Evolutionary conservation across 2,888 invertebrate species (phyloP), one percentile per base, ranked within the genome.

Genomic region (Galeopsomyia nigrocyanea): DNA sequence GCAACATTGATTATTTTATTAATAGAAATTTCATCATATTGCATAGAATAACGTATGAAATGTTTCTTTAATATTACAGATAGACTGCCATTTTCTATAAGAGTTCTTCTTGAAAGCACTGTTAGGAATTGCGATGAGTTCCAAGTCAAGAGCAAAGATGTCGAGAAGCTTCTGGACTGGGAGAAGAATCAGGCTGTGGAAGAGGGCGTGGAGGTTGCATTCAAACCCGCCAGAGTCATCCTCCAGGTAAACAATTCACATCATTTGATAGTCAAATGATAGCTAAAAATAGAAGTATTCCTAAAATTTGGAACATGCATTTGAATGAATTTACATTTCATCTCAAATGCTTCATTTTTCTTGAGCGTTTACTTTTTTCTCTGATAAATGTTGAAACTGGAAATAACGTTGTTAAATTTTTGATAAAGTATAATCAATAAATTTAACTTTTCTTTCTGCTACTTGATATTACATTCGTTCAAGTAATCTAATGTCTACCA

Each of bases 61-160:
- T 13, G 10, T 39, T 39, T 39, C 46, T 47, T 46, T 51, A 6
- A 63, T 2, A 51, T 74, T 79, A 46, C 71, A 95, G 95, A 91
- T 76, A 91, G 91, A 76, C 89, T 99, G 13, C 99, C 99, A 0
- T 98, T 91, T 88, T 96, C 97, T 9, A 93, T 99, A 79, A 90
- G 97, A 76, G 94, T 98, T 0, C 89, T 99, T 0, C 88, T 99
- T 83, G 99, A 99, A 88, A 97, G 98, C 0, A 97, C 97, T 46
- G 93, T 99, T 1, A 90, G 99, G 68, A 97, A 97, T 88, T 99
- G 99, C 86, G 99, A 99, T 87, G 94, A 94, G 81, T 98, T 99
- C 86, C 96, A 96, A 86, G 93, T 98, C 13, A 88, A 91, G 68
- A 90, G 93, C 84, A 88, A 91, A 76, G 98, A 99, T 88, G 97